Percentiles rank a stretch among this genome's conserved stretches.
Evolutionary conservation across 2,113 vertebrate species (phyloP).

Genomic region (Pyrgilauda ruficollis): DNA sequence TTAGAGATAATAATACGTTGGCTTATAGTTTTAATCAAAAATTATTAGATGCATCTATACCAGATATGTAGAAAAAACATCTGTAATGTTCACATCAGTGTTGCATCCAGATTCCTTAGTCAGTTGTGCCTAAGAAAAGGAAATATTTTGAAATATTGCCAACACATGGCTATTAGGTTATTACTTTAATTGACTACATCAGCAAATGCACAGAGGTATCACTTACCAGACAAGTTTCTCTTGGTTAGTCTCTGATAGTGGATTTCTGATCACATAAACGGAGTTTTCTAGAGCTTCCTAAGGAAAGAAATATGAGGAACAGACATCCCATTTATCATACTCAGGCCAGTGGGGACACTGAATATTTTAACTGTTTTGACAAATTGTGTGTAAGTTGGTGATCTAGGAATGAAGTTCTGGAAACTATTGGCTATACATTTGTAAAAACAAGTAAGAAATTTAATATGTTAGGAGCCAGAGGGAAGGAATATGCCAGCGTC

Average conservation of each 20-base stretch:
- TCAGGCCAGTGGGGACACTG: neutral
- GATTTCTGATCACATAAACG: constrained; percentile 21
- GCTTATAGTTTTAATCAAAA: neutral
- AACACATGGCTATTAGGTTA: constrained; percentile 2
- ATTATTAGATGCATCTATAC: neutral
- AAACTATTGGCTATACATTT: constrained; percentile 24
- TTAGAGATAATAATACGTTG: neutral
- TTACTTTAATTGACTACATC: constrained; percentile 49
- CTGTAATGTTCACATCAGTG: neutral
- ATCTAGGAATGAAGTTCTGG: constrained; percentile 35
- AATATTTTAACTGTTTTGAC: constrained; percentile 54
- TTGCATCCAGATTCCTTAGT: neutral
- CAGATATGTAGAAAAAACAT: neutral
- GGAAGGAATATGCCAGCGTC: neutral
- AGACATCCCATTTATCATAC: constrained; percentile 54
- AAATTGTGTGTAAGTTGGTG: constrained; percentile 21
- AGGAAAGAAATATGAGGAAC: constrained; percentile 32
- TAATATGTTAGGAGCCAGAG: constrained; percentile 14
- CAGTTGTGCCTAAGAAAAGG: neutral
- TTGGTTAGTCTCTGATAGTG: neutral
- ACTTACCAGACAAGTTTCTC: constrained; percentile 17
- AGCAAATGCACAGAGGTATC: constrained; percentile 31
- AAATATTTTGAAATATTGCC: constrained; percentile 1
- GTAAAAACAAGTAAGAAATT: constrained; percentile 37
- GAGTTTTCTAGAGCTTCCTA: constrained; percentile 41